Evolutionary conservation across 2,113 vertebrate genomes (phyloP), one percentile per base, ranked within the genome.

Genomic region (Dromiciops gliroides): DNA sequence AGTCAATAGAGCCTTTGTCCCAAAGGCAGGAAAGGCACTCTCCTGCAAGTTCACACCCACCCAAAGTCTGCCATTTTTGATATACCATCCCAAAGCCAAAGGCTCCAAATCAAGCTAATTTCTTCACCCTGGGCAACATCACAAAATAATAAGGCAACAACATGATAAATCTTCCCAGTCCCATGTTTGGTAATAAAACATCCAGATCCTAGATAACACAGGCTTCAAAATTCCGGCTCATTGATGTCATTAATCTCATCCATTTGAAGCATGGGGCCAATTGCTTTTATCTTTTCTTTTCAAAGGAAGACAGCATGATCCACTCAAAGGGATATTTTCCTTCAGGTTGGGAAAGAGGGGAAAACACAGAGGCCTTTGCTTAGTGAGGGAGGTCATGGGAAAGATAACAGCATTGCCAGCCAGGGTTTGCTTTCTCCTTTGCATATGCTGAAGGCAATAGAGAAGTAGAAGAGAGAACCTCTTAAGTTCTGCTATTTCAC

Each of bases 111-210:
- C 10, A 19, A 12, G 12, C 89, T 50, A 75, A 93, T 26, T 93
- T 91, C 28, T 50, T 51, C 49, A 44, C 50, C 50, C 48, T 91
- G 4, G 49, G 94, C 19, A 51, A 91, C 4, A 11, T 52, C 51
- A 89, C n/a, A 23, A 53, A 48, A 48, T 50, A 75, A 50, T 91
- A 96, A 97, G 51, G 95, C 90, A 94, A 93, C 12, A 83, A 47
- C 48, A 28, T 24, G 67, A 25, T 90, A 47, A 6, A 50, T 60
- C 53, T 95, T 93, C 25, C 47, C 0, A 19, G 7, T 6, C 49
- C 89, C 23, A 37, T 10, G 92, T 50, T 51, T 91, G 50, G 49
- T 49, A 24, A 48, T 11, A 26, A 50, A 51, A 89, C n/a, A 89
- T 48, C 52, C 50, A 5, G n/a, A 31, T 92, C 75, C 44, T 89